Percentiles rank a stretch among this genome's conserved stretches.
Conservation (phyloP, 2,797 vertebrate species). For the Rhynchotus rufescens region DNA sequence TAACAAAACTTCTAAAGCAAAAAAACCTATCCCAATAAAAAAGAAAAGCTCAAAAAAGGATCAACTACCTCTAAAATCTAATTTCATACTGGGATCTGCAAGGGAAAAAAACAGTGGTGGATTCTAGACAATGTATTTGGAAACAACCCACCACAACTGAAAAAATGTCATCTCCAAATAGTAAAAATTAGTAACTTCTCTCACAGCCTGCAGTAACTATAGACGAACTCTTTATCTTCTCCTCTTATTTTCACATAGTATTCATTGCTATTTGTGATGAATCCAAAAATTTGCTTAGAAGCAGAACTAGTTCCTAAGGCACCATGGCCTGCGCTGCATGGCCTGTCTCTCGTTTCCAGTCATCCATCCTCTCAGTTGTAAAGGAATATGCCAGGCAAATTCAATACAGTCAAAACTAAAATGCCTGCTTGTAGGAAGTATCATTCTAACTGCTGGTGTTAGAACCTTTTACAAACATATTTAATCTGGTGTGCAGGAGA, state of each 20-base stretch:
- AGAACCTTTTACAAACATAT: not conserved
- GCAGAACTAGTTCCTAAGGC: not conserved
- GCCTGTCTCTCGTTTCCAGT: not conserved
- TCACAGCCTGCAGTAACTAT: not conserved
- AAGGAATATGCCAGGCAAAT: not conserved
- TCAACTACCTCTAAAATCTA: not conserved
- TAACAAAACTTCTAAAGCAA: not conserved
- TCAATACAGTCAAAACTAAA: not conserved
- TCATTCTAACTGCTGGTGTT: not conserved
- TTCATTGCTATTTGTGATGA: not conserved
- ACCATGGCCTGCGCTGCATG: fast-evolving
- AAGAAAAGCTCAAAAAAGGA: not conserved
- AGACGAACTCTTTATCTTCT: not conserved
- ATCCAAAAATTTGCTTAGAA: not conserved
- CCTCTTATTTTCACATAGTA: not conserved
- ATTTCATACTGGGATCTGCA: not conserved
- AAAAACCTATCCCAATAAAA: not conserved
- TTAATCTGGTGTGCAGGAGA: fast-evolving
- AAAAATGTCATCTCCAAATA: not conserved
- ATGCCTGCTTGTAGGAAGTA: fast-evolving
- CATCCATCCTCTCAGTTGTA: not conserved
- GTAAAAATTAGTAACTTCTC: not conserved
- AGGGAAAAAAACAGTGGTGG: not conserved
- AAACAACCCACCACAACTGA: not conserved
- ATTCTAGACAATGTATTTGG: not conserved